Evolutionary conservation across 2,888 invertebrate species (phyloP), one percentile per base, ranked within the genome.

Genomic region (Phalera bucephala): DNA sequence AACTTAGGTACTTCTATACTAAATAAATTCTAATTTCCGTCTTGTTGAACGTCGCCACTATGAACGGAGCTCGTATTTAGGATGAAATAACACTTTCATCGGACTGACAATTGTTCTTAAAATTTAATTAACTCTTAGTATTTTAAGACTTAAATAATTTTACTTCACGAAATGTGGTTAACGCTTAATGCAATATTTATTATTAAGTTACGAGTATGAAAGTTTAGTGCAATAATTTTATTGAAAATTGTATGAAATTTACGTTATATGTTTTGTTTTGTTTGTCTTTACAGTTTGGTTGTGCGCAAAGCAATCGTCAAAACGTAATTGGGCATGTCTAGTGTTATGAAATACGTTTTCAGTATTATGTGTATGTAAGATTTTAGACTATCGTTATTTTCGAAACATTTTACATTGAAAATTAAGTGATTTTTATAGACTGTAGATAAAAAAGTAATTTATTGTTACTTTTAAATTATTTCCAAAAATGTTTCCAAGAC

Each of bases 181-280:
- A 84, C 80, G 86, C 83, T 83, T 83, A 52, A 83, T 72, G 82
- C 82, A 86, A 87, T 88, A 87, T 88, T 87, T 87, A 88, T 88
- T 86, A 77, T 80, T 88, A 84, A 88, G 84, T 86, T 87, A 82
- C 81, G 62, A 63, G 64, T 80, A 75, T 78, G 68, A 83, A 11
- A 75, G 76, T 84, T 80, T 81, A 87, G 88, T 88, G 88, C 88
- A 89, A 88, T 88, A 87, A 85, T 82, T 81, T 84, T 83, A 86
- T 84, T 83, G 75, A 82, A 82, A 85, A 80, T 78, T 80, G 79
- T 81, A 83, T 82, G 77, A 80, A 86, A 84, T 80, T 79, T 83
- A 81, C 80, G 81, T 82, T 82, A 76, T 64, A 72, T 76, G 76
- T 84, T 82, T 81, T 82, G 77, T 84, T 84, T 81, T 81, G 77